Evolutionary conservation across 2,113 vertebrate species (phyloP).

Genomic region (Probosciger aterrimus): DNA sequence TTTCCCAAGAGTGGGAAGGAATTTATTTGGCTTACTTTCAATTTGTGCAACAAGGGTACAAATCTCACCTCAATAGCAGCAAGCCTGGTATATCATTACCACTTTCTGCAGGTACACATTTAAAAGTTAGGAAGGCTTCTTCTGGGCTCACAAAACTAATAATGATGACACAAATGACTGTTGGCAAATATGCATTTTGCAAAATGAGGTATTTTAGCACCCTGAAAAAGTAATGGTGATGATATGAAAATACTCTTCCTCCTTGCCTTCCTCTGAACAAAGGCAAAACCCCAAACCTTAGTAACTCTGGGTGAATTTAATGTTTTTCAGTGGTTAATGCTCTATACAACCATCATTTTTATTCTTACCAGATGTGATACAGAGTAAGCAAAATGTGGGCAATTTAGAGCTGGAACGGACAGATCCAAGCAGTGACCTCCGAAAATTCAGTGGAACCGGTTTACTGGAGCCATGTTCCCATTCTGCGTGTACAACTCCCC

Average conservation of each 20-base stretch:
- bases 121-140: background rate
- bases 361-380: background rate
- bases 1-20: slow-evolving; percentile 17
- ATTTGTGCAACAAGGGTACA: background rate
- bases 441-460: background rate
- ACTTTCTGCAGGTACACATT: background rate
- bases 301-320: background rate
- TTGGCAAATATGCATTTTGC: background rate
- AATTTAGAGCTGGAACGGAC: background rate
- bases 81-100: background rate
- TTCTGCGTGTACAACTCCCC: background rate
- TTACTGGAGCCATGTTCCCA: background rate
- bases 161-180: background rate
- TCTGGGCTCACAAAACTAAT: background rate
- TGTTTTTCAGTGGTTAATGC: background rate
- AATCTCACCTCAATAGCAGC: background rate
- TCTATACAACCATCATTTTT: background rate
- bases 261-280: background rate
- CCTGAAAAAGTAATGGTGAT: background rate
- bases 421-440: background rate
- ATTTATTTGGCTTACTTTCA: slow-evolving; percentile 48
- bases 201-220: background rate
- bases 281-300: background rate
- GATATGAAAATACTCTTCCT: background rate
- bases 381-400: background rate